phyloP scores from a whole-genome alignment of 2,888 invertebrate species.

The Drosophila nigricruria region DNA sequence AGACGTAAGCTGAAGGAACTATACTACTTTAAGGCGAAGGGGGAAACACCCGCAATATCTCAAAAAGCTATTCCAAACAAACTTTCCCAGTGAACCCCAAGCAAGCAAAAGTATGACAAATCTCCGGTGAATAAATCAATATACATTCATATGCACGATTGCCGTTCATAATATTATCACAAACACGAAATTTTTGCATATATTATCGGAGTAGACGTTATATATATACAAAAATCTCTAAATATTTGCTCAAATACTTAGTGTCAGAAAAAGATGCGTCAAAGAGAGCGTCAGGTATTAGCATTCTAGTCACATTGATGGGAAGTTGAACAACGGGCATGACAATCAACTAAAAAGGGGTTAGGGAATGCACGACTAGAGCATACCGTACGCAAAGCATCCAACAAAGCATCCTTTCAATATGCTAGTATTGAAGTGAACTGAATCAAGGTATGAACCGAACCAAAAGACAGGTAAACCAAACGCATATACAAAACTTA shows the following conservation, averaged over 20 bases:
- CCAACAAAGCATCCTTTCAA: no score
- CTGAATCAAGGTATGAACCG: no score
- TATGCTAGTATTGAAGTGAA: no score
- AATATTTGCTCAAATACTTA: conserved; percentile 47
- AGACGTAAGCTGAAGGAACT: conserved; percentile 23
- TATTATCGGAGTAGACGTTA: not conserved
- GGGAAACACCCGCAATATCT: conserved; percentile 42
- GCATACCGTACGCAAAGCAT: not conserved
- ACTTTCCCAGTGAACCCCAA: conserved; percentile 49
- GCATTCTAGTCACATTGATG: conserved; percentile 11
- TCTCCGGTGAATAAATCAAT: conserved; percentile 25
- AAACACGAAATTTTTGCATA: not conserved
- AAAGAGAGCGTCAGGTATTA: conserved; percentile 21
- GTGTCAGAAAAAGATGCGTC: conserved; percentile 5
- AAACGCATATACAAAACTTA: no score
- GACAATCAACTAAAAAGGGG: not conserved
- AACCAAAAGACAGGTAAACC: no score
- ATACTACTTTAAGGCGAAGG: not conserved
- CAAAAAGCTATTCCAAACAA: conserved; percentile 27
- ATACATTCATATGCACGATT: not conserved
- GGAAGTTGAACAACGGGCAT: conserved; percentile 6
- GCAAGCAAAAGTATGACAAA: conserved; percentile 43
- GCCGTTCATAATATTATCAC: not conserved
- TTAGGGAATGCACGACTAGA: not conserved
- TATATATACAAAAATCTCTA: not conserved